Evolutionary conservation across 2,113 vertebrate genomes (phyloP).

Genomic region (Leucoraja erinaceus): DNA sequence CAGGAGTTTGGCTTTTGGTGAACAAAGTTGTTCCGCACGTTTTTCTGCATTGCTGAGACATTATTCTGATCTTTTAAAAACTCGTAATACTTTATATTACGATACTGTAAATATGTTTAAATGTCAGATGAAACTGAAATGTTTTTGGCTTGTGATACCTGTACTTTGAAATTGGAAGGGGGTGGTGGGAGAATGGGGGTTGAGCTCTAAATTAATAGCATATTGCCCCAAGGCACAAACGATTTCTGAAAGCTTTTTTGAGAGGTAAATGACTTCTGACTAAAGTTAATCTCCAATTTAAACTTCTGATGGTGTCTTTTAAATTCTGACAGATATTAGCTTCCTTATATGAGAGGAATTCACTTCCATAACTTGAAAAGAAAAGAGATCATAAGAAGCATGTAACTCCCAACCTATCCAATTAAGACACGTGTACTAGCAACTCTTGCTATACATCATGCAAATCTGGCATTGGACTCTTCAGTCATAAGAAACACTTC

Average conservation of each 20-base stretch:
- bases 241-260: conserved; percentile 11
- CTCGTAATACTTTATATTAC: conserved; percentile 14
- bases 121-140: not conserved
- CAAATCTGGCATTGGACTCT: no score
- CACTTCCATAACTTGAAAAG: no score
- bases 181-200: no score
- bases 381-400: no score
- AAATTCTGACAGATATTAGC: conserved; percentile 20
- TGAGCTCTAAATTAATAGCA: not conserved
- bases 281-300: conserved; percentile 32
- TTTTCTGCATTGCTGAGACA: not conserved
- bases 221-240: not conserved
- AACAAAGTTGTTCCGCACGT: not conserved
- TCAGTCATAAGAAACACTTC: no score
- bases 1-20: not conserved
- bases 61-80: not conserved
- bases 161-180: not conserved
- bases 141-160: conserved; percentile 8
- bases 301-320: conserved; percentile 10
- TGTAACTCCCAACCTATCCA: no score
- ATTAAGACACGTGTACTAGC: no score
- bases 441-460: no score
- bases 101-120: not conserved
- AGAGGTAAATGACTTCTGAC: not conserved
- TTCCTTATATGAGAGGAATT: not conserved